Conservation (phyloP, 2,888 invertebrate genomes). For the Eupithecia subfuscata region DNA sequence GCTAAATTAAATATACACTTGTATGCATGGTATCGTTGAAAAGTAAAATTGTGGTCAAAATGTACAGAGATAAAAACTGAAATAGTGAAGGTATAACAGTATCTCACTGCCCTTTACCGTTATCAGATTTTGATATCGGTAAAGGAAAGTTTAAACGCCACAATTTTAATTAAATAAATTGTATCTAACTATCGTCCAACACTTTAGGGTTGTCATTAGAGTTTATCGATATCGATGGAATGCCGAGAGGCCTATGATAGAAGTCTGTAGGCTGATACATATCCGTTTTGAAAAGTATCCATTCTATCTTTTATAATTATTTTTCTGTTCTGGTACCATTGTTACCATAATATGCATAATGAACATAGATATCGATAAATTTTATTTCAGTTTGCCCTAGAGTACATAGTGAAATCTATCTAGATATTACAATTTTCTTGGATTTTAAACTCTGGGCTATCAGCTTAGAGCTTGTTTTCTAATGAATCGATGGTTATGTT, state of each 20-base stretch:
- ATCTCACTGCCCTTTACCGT: no score
- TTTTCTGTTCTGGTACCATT: conserved; percentile 9
- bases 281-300: conserved; percentile 17
- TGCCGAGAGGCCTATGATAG: neutral
- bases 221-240: conserved; percentile 39
- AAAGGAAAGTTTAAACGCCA: conserved; percentile 25
- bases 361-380: conserved; percentile 30
- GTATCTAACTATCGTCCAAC: conserved; percentile 41
- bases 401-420: conserved; percentile 40
- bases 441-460: conserved; percentile 31
- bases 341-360: conserved; percentile 3
- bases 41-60: conserved; percentile 38
- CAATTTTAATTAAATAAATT: conserved; percentile 29
- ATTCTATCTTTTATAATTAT: neutral
- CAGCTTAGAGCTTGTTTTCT: conserved; percentile 35
- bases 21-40: conserved; percentile 58
- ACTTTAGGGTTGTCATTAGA: conserved; percentile 30
- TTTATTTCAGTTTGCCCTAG: conserved; percentile 12
- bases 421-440: conserved; percentile 31
- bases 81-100: neutral
- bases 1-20: conserved; percentile 73
- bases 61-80: conserved; percentile 1
- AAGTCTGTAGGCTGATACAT: conserved; percentile 10
- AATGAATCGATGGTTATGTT: conserved; percentile 33
- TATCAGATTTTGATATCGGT: neutral